phyloP scores from a whole-genome alignment of 2,888 invertebrate genomes.

The Macaria liturata region DNA sequence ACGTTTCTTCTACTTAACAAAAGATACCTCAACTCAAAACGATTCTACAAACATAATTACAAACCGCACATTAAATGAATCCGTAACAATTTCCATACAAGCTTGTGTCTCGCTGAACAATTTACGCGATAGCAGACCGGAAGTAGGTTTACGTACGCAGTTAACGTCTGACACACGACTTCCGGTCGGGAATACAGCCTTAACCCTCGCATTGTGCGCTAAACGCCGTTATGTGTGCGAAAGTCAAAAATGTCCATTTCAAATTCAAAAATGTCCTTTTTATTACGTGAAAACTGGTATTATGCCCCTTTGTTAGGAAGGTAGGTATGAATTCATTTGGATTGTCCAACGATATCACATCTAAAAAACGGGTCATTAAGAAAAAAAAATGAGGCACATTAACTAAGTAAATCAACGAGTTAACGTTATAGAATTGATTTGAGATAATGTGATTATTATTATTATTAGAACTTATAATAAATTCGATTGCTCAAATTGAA shows the following conservation, averaged over 20 bases:
- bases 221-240: slow-evolving; percentile 49
- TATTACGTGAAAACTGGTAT: slow-evolving; percentile 19
- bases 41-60: too few species aligned
- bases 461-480: too few species aligned
- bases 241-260: slow-evolving; percentile 52
- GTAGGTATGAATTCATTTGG: slow-evolving; percentile 16
- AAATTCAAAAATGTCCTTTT: slow-evolving; percentile 52
- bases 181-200: slow-evolving; percentile 68
- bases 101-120: slow-evolving; percentile 37
- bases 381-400: too few species aligned
- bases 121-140: slow-evolving; percentile 61
- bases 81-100: slow-evolving; percentile 18
- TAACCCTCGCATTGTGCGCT: slow-evolving; percentile 47
- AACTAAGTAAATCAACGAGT: too few species aligned
- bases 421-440: too few species aligned
- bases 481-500: too few species aligned
- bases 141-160: slow-evolving; percentile 67
- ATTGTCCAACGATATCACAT: slow-evolving; percentile 7
- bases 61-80: slow-evolving; percentile 11
- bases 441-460: too few species aligned
- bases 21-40: too few species aligned
- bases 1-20: too few species aligned
- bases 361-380: too few species aligned
- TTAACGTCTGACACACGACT: slow-evolving; percentile 68
- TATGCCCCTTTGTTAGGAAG: slow-evolving; percentile 14